Evolutionary conservation across 2,797 vertebrate genomes (phyloP), one percentile per base, ranked within the genome.

Genomic region (Enteromius radiatus): DNA sequence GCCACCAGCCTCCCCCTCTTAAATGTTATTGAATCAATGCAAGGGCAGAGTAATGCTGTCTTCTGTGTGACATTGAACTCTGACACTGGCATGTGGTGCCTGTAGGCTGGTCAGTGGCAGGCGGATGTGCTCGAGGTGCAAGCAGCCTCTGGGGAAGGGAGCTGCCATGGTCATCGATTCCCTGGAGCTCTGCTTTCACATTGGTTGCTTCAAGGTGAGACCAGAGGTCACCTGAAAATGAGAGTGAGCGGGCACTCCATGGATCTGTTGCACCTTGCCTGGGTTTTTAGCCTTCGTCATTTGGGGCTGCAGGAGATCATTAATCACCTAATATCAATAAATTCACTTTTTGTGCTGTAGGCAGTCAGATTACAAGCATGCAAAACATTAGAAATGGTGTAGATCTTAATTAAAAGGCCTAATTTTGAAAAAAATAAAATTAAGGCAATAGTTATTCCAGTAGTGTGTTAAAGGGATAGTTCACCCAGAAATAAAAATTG

Each of bases 141-240:
- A 93, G 91, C 95, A 91, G 90, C 91, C 94, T 92, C 94, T 99
- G 94, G 95, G 96, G 94, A 97, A 94, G 96, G 97, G 97, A 93
- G 96, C 96, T 23, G 94, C 96, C 93, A 96, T 99, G 96, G 94
- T 98, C 94, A 96, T 99, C 94, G 96, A 98, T 76, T 94, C 96
- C 91, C 96, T 99, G 95, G 95, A 96, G 93, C 96, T 99, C 93
- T 97, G 94, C 95, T 98, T 97, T 95, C 97, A 99, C 95, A 96
- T 97, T 87, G 91, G 93, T 91, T 98, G 97, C 95, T 99, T 99
- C 95, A 97, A 98, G 97, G 97, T 98, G 96, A 98, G 97, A 93
- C 86, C 19, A 56, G 84, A 88, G 83, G 78, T 86, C 81, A 83
- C 49, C 71, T 54, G 77, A 78, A 36, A 56, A 31, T 15, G 4